These are phyloP conservation scores for Mycalesis mineus DNA, from an alignment of 2,888 invertebrate genomes.

Conservation along the genomic window DNA sequence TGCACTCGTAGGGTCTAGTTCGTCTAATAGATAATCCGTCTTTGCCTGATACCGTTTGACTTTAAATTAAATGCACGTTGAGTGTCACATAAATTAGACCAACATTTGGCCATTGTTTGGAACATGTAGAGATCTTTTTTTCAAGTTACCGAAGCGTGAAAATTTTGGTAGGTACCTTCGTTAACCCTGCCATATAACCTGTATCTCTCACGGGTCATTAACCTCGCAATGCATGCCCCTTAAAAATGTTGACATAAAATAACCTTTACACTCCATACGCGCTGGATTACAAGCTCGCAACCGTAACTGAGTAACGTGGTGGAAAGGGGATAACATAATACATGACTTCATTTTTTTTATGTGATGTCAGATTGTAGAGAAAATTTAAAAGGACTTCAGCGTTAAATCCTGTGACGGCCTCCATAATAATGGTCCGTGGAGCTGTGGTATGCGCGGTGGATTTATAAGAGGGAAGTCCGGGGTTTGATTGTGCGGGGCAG, in stretches of 20 bases:
- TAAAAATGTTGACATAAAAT: conserved; percentile 7
- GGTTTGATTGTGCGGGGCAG: too few relatives aligned
- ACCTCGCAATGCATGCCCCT: conserved; percentile 12
- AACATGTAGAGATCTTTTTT: background rate
- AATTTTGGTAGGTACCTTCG: conserved; percentile 12
- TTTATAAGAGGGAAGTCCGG: too few relatives aligned
- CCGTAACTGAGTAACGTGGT: conserved; percentile 1
- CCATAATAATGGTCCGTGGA: too few relatives aligned
- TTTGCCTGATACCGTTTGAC: too few relatives aligned
- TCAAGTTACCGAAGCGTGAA: conserved; percentile 10
- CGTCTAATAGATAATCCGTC: too few relatives aligned
- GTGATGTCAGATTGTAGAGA: background rate
- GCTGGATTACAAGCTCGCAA: background rate
- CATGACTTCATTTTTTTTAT: background rate
- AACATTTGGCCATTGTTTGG: too few relatives aligned
- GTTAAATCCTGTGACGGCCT: too few relatives aligned
- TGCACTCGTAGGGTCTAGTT: too few relatives aligned
- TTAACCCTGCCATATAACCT: conserved; percentile 19
- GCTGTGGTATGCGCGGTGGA: too few relatives aligned
- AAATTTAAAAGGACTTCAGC: too few relatives aligned
- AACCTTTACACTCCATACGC: conserved; percentile 7
- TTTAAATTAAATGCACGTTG: too few relatives aligned
- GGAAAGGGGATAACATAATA: conserved; percentile 1
- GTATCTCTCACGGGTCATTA: conserved; percentile 33
- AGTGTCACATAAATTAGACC: too few relatives aligned